phyloP scores from a whole-genome alignment of 2,797 vertebrate genomes.

The Urophycis tenuis region DNA sequence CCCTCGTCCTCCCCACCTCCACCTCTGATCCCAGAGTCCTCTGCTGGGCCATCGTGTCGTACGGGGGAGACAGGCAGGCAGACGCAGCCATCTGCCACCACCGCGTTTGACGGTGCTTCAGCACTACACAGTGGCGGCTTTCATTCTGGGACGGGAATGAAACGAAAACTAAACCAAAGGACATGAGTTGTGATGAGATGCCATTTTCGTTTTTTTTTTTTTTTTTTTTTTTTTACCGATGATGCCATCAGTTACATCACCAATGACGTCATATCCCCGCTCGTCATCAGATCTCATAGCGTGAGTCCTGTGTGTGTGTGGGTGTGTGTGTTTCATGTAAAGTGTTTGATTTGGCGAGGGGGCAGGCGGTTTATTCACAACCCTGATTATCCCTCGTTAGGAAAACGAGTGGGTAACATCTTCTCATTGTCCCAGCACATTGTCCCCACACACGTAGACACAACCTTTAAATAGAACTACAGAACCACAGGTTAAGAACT shows the following conservation, averaged over 20 bases:
- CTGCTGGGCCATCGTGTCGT: background rate
- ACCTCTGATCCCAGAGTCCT: background rate
- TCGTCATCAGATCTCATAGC: background rate
- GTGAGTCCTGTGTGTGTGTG: background rate
- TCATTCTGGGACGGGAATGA: background rate
- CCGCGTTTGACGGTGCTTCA: background rate
- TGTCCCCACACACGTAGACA: background rate
- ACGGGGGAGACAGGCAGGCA: background rate
- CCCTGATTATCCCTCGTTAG: background rate
- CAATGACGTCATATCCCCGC: background rate
- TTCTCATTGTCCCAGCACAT: background rate
- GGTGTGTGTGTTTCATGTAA: background rate
- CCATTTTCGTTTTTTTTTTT: background rate
- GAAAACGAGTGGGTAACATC: background rate
- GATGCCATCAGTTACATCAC: background rate
- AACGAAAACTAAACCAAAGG: too few relatives aligned
- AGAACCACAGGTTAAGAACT: background rate
- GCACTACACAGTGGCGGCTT: background rate
- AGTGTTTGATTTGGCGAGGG: background rate
- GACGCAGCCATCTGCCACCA: background rate
- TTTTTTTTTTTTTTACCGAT: too few relatives aligned
- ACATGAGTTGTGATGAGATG: background rate
- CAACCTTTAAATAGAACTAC: background rate
- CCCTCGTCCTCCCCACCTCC: background rate
- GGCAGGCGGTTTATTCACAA: background rate